A percentile compares a stretch with the other conserved stretches of the same genome.
Evolutionary conservation across 2,113 vertebrate species (phyloP).

Genomic region (Alouatta palliata): DNA sequence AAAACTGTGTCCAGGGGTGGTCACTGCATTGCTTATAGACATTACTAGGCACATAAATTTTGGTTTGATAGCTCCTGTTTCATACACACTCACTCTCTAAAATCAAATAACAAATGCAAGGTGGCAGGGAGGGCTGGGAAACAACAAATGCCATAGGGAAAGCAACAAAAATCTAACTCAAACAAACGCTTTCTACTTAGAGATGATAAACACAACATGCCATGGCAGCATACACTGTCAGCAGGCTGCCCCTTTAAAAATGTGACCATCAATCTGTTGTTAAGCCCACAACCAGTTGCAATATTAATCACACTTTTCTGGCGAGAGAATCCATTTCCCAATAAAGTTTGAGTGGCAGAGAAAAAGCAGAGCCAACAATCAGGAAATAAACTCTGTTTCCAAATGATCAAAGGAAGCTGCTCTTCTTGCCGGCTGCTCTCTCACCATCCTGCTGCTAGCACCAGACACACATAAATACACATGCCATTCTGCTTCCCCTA

Average conservation of each 20-base stretch:
- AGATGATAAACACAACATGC: constrained; percentile 34
- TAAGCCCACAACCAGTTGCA: constrained; percentile 55
- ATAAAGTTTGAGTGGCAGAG: constrained; percentile 77
- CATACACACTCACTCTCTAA: neutral
- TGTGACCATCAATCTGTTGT: constrained; percentile 68
- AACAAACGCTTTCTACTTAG: constrained; percentile 34
- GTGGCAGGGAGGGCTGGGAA: neutral
- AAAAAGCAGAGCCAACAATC: constrained; percentile 71
- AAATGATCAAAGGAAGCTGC: constrained; percentile 59
- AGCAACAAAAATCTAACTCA: constrained; percentile 40
- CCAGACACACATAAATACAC: constrained; percentile 56
- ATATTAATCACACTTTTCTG: constrained; percentile 75
- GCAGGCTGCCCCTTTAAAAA: constrained; percentile 68
- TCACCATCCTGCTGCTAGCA: constrained; percentile 32
- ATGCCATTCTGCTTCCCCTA: neutral
- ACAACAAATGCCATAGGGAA: constrained; percentile 15
- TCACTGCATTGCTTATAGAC: neutral
- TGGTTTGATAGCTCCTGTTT: neutral
- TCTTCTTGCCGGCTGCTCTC: constrained; percentile 50
- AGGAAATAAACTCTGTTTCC: constrained; percentile 66
- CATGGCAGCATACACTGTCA: neutral
- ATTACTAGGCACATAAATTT: neutral
- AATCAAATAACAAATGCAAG: constrained; percentile 44
- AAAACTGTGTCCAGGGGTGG: neutral
- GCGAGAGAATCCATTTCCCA: constrained; percentile 75